Evolutionary conservation across 2,113 vertebrate genomes (phyloP), one percentile per base, ranked within the genome.

Genomic region (Catharus bicknelli): DNA sequence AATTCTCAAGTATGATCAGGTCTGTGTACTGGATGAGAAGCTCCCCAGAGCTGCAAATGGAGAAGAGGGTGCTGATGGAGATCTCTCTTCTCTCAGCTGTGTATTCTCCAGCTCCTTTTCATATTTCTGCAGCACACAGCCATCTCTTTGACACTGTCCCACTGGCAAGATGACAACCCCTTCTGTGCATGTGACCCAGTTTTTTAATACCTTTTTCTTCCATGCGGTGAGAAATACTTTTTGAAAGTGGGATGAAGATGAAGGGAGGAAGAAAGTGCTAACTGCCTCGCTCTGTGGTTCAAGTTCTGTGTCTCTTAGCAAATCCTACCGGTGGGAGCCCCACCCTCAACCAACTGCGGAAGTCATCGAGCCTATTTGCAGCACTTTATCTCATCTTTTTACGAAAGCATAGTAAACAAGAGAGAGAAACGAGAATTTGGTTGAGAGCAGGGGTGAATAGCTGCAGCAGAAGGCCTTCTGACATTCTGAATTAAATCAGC

Each of bases 351-450:
- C 0, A 5, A 50, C 91, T 63, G 75, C 82, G 93, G 95, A 96
- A 96, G 94, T 93, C 27, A 20, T 70, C 4, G 3, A 73, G 79
- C 61, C 63, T 88, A 68, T 77, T 94, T 92, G 75, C 72, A 87
- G 89, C 43, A 30, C 63, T 92, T 85, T 93, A 95, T 96, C 93
- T 96, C 82, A 93, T 95, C 91, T 91, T 94, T 84, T 96, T 92
- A 92, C 3, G 25, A 93, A 94, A 95, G 89, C 70, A 48, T 91
- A 86, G 83, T 95, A 96, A 96, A 95, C 94, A 94, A 66, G 87
- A 73, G 77, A 87, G 67, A 85, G 72, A 91, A 90, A 57, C 63
- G 59, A 67, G n/a, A 74, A 17, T 73, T 64, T 34, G 29, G 51
- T 63, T 51, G n/a, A 53, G 55, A 75, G 61, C 43, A 23, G 36